Base-by-base conservation (phyloP, 2,797 vertebrate species). In the Cichlasoma orientale region DNA sequence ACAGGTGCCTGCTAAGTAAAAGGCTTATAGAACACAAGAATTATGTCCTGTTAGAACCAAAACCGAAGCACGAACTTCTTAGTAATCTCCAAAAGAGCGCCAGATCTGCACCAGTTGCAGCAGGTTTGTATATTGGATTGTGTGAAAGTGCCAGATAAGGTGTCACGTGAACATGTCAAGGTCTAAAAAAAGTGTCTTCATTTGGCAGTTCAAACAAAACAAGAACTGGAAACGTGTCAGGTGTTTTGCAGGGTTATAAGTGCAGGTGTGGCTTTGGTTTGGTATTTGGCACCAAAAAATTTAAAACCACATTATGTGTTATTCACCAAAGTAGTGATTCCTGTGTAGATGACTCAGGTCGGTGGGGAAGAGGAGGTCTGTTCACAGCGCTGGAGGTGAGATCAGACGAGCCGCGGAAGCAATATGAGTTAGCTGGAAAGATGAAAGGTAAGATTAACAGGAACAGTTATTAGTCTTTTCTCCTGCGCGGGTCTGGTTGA, bases 361-460 rank as follows among this genome's bases (percentile, higher is more conserved):
- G 47, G 19, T 98, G 98, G 97, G 98, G 98, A 61, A 93, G 92
- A 73, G 97, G 98, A 33, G 98, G 98, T 71, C 91, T 99, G 73
- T 99, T 99, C 84, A 97, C 97, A 11, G 98, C 97, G 58, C 94
- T 99, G 73, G 96, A 97, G 82, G 77, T 92, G 75, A 94, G 97
- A 80, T 98, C 98, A 9, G 94, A 96, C 80, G 95, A 97, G 86
- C 96, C 97, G 29, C 95, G 91, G 16, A 96, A 94, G 88, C 92
- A 95, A 44, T 99, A 99, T 14, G 97, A 98, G 87, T 74, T 95
- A 80, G 97, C 98, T 33, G 98, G 97, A 53, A 95, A 95, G 87
- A 99, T 99, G 98, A 95, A 97, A 93, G 98, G 98, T 97, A 84
- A 86, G 53, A 36, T 57, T 27, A n/a, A 18, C 2, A 2, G 4